phyloP scores from a whole-genome alignment of 1,140 invertebrate species.

The Megathymus violae region DNA sequence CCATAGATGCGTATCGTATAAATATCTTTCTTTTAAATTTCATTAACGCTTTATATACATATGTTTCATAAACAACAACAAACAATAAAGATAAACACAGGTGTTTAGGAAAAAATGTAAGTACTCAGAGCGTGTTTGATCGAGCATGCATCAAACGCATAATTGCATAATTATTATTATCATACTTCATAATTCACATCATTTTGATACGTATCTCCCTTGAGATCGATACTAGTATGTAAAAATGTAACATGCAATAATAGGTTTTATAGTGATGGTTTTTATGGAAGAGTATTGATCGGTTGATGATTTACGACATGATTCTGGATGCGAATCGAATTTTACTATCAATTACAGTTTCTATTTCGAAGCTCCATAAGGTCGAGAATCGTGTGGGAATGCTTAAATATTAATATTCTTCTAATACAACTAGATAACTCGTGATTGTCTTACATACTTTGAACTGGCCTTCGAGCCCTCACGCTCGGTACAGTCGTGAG shows the following conservation, averaged over 20 bases:
- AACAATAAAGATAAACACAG: background rate
- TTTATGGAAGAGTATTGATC: slow-evolving; percentile 1
- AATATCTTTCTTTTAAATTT: too few relatives aligned
- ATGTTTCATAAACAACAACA: too few relatives aligned
- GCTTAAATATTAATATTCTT: slow-evolving; percentile 37
- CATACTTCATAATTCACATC: slow-evolving; percentile 33
- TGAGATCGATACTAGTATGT: slow-evolving; percentile 23
- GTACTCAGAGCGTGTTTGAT: background rate
- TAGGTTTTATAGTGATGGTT: background rate
- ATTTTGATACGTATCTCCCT: slow-evolving; percentile 35
- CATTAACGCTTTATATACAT: too few relatives aligned
- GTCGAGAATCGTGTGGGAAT: slow-evolving; percentile 14
- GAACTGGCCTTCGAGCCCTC: slow-evolving; percentile 64
- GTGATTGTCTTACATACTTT: slow-evolving; percentile 68
- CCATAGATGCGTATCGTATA: too few relatives aligned
- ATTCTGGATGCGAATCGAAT: background rate
- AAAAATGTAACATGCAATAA: slow-evolving; percentile 4
- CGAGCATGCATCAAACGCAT: slow-evolving; percentile 10
- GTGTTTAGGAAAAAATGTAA: background rate
- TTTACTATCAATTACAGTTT: slow-evolving; percentile 16
- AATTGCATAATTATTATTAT: slow-evolving; percentile 29
- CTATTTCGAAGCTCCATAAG: slow-evolving; percentile 6
- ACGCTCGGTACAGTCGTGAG: slow-evolving; percentile 54
- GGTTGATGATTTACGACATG: background rate
- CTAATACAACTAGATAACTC: slow-evolving; percentile 34